phyloP scores from a whole-genome alignment of 1,140 invertebrate genomes.

The Bombus waltoni region DNA sequence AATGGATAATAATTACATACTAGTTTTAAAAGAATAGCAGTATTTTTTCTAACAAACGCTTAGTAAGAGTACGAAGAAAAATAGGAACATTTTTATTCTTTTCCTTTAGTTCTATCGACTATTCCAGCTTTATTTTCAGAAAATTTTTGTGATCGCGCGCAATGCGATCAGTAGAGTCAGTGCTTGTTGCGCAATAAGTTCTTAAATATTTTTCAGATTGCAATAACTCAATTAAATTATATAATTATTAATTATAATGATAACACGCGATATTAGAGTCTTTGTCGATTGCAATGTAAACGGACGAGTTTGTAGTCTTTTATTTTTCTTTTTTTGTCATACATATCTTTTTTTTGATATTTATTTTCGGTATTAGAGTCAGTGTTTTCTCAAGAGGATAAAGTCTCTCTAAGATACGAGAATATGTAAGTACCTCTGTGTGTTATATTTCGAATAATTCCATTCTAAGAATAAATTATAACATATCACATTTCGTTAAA shows the following conservation, averaged over 20 bases:
- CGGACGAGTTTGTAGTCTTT: neutral
- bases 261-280: neutral
- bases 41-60: too few species aligned
- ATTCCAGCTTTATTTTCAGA: neutral
- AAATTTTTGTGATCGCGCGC: neutral
- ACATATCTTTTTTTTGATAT: neutral
- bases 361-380: neutral
- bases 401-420: neutral
- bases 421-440: neutral
- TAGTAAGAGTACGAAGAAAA: too few species aligned
- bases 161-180: neutral
- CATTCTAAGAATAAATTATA: neutral
- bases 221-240: neutral
- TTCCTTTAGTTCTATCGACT: too few species aligned
- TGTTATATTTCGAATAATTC: neutral
- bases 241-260: neutral
- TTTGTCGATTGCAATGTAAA: neutral
- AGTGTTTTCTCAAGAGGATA: neutral
- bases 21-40: too few species aligned
- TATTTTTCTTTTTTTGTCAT: neutral
- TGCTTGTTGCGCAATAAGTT: neutral
- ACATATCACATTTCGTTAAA: neutral
- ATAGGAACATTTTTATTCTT: too few species aligned
- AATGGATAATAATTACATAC: too few species aligned
- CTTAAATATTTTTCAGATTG: neutral